Evolutionary conservation across 2,888 invertebrate genomes (phyloP), one percentile per base, ranked within the genome.

Genomic region (Ophonus ardosiacus): DNA sequence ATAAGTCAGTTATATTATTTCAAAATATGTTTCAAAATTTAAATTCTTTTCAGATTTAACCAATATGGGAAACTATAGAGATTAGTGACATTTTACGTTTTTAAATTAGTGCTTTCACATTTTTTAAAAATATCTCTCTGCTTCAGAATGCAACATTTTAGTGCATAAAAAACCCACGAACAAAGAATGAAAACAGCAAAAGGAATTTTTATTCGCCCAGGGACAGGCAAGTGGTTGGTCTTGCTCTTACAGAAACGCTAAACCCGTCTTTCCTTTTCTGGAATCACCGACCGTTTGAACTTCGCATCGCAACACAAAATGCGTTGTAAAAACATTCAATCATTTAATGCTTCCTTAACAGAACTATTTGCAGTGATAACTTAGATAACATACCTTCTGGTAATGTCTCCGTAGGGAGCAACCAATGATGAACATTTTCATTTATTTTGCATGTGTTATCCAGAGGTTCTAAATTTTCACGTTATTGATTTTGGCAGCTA

Each of bases 261-360:
- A 85, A 85, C 76, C 61, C 51, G 85, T 85, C 85, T 85, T 82
- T 51, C 85, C 85, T 51, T 78, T 57, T 85, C 59, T 59, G 85
- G 68, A 68, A 15, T 56, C 71, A 76, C 17, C 57, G 78, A 85
- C 81, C 85, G 85, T 85, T 85, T 81, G 65, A 85, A 82, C 82
- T 82, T 86, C 68, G 38, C 68, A 68, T 86, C 68, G 38, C 68
- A 68, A 68, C 68, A 68, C 31, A 68, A 68, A 68, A 24, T 68
- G 43, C 43, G 81, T 63, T 57, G 71, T 13, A 57, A 79, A 78
- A 79, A 51, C 59, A 57, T 4, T 24, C n/a, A 15, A 15, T 31
- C 65, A 68, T n/a, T 38, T n/a, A 1, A 24, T 68, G 31, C n/a
- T 56, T 8, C 17, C 56, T 51, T 21, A 7, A 56, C 51, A 15